A percentile compares a stretch with the other conserved stretches of the same genome.
These are phyloP conservation scores for Episyrphus balteatus DNA, from an alignment of 1,140 invertebrate genomes.

Conservation along the genomic window DNA sequence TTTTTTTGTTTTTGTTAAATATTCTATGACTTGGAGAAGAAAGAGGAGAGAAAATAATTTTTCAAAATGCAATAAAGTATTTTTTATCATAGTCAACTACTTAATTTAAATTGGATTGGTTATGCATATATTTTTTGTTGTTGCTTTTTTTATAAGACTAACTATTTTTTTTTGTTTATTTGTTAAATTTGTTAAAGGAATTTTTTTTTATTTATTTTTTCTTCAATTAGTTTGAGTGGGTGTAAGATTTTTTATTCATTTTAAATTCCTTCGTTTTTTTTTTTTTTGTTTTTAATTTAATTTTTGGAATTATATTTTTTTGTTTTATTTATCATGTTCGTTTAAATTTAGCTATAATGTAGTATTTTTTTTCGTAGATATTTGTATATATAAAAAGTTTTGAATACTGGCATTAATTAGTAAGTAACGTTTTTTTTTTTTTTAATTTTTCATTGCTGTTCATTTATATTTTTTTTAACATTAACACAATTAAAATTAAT, in stretches of 20 bases:
- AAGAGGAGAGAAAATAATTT: too few species aligned
- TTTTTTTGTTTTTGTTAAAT: constrained; percentile 20
- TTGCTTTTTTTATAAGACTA: constrained; percentile 12
- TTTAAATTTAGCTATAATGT: neutral
- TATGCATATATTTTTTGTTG: constrained; percentile 29
- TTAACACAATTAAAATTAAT: too few species aligned
- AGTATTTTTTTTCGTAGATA: constrained; percentile 2
- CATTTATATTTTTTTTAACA: too few species aligned
- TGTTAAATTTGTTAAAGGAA: neutral
- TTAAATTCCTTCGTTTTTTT: constrained; percentile 2
- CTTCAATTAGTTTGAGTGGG: too few species aligned
- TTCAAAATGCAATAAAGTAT: too few species aligned
- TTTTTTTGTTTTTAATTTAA: constrained; percentile 4
- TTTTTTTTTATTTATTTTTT: too few species aligned
- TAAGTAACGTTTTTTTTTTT: too few species aligned
- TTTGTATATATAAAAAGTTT: neutral
- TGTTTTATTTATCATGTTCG: neutral
- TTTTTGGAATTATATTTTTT: neutral
- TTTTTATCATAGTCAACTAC: neutral
- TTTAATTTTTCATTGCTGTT: too few species aligned
- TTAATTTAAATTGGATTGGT: constrained; percentile 22
- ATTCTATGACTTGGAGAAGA: neutral
- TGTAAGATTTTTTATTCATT: too few species aligned
- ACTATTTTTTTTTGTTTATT: constrained; percentile 12
- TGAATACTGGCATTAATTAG: too few species aligned